phyloP scores from a whole-genome alignment of 1,140 invertebrate genomes.

The Ceratina calcarata region DNA sequence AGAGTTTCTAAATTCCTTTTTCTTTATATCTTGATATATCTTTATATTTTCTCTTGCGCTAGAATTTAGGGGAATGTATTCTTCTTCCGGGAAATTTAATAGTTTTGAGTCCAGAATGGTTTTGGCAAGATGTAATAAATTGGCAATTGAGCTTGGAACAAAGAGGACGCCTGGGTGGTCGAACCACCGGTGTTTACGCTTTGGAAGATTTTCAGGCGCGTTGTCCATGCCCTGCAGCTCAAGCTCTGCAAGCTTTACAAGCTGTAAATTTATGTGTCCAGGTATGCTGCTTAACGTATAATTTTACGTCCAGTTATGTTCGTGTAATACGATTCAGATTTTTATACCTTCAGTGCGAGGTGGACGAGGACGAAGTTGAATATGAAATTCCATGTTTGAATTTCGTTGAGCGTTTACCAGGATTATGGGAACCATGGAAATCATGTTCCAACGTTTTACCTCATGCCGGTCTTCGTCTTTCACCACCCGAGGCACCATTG shows the following conservation, averaged over 20 bases:
- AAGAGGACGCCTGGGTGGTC: constrained; percentile 81
- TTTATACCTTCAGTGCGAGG: constrained; percentile 83
- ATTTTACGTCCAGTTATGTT: neutral
- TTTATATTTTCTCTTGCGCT: neutral
- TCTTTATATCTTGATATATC: neutral
- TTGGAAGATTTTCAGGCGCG: constrained; percentile 89
- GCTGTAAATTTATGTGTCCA: constrained; percentile 86
- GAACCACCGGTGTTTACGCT: constrained; percentile 89
- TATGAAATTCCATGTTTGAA: constrained; percentile 93
- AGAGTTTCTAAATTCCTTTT: neutral
- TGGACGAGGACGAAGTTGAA: constrained; percentile 86
- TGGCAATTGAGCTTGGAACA: constrained; percentile 86
- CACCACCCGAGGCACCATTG: constrained; percentile 81
- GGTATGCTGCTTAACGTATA: constrained; percentile 71
- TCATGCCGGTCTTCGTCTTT: constrained; percentile 86
- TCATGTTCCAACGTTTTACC: constrained; percentile 81
- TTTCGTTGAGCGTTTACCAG: constrained; percentile 86
- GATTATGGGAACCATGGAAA: constrained; percentile 87
- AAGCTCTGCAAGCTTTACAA: constrained; percentile 86
- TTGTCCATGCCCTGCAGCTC: constrained; percentile 87
- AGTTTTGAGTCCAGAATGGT: constrained; percentile 87
- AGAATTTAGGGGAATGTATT: constrained; percentile 76
- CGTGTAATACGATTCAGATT: neutral
- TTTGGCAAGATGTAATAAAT: constrained; percentile 87
- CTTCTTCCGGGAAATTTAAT: constrained; percentile 84